Evolutionary conservation across 2,113 vertebrate species (phyloP).

Genomic region (Xiphias gladius): DNA sequence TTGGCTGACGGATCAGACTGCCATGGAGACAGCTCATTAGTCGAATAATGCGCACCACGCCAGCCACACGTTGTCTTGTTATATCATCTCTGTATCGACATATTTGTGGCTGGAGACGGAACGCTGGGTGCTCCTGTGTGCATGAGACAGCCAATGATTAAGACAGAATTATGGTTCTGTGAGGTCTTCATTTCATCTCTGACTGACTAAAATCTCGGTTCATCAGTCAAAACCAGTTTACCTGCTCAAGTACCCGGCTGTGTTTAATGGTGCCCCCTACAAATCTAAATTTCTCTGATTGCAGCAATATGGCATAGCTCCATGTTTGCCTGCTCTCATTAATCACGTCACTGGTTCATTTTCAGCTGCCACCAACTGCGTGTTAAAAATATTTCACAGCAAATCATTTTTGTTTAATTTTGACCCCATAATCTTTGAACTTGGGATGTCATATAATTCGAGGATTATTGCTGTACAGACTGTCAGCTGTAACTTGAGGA

Average conservation of each 20-base stretch:
- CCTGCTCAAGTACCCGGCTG: background rate
- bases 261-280: slow-evolving; percentile 8
- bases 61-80: slow-evolving; percentile 73
- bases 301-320: slow-evolving; percentile 8
- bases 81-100: slow-evolving; percentile 70
- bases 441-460: background rate
- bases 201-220: slow-evolving; percentile 2
- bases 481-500: slow-evolving; percentile 11
- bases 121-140: slow-evolving; percentile 65
- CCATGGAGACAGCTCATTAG: slow-evolving; percentile 85
- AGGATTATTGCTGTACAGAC: background rate
- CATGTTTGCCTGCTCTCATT: background rate
- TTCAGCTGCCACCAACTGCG: slow-evolving; percentile 4
- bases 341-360: slow-evolving; percentile 10
- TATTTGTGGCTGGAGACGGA: slow-evolving; percentile 75
- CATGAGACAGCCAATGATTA: slow-evolving; percentile 61
- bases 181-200: slow-evolving; percentile 32
- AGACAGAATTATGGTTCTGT: slow-evolving; percentile 38
- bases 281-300: slow-evolving; percentile 13
- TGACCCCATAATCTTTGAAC: background rate
- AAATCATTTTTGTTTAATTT: background rate
- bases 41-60: slow-evolving; percentile 79
- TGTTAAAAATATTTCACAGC: background rate
- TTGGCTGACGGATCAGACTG: slow-evolving; percentile 81
- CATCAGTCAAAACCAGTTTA: slow-evolving; percentile 31